Evolutionary conservation across 2,888 invertebrate genomes (phyloP), one percentile per base, ranked within the genome.

Genomic region (Dichetophora obliterata): DNA sequence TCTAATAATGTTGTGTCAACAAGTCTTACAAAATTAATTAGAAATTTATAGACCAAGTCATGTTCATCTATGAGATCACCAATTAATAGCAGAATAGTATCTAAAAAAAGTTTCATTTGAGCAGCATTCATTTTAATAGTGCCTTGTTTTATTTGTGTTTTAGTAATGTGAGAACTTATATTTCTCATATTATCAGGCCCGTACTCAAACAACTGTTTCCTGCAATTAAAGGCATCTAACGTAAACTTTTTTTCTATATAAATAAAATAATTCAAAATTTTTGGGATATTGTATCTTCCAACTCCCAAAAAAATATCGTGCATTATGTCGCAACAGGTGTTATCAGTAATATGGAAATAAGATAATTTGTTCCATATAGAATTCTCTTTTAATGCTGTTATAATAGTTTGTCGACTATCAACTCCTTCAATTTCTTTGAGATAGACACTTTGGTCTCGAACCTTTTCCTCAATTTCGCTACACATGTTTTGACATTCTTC

Each of bases 251-350:
- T 76, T 50, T 80, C 76, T 74, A 75, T 57, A 78, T 74, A 80
- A 69, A 81, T 80, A 72, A 79, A 78, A 75, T 79, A 79, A 61
- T 79, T 77, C 52, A 80, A 75, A 31, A 77, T 75, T 77, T 80
- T 80, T 72, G 75, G 50, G 34, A 81, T 75, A 63, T 79, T 77
- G 57, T 78, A 79, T 5, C 31, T 31, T 5, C 3, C 31, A 3
- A 31, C 31, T 31, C 72, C 79, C 34, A 79, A 69, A 50, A 77
- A 80, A 74, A 81, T 73, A 22, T 80, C 79, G 59, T 78, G 79
- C 79, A 80, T 80, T 14, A 80, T 76, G 59, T 80, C 80, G 61
- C 77, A 75, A 24, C 75, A 66, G 37, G 54, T 71, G 57, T 81
- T 81, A 59, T 80, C 80, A 48, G 78, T 76, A 34, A 78, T 74